A percentile compares a stretch with the other conserved stretches of the same genome.
phyloP scores from a whole-genome alignment of 2,888 invertebrate species.

The Cerceris rybyensis region DNA sequence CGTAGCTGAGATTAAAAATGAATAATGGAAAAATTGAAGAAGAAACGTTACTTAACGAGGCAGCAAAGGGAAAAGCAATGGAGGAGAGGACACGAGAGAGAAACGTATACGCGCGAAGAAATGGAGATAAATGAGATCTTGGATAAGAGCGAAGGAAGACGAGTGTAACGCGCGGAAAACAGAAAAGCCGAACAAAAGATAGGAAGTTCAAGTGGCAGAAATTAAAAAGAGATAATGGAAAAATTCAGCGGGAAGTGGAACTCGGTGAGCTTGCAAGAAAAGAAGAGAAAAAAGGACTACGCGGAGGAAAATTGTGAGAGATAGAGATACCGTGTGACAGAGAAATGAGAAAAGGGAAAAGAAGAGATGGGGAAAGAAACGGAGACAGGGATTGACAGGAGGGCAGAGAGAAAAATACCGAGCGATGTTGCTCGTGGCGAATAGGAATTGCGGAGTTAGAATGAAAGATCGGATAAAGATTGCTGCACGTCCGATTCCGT shows the following conservation, averaged over 20 bases:
- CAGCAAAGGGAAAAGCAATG: no score
- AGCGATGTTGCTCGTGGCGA: slow-evolving; percentile 16
- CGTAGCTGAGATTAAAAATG: no score
- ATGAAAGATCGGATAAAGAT: slow-evolving; percentile 77
- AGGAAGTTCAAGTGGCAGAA: no score
- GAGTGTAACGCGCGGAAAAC: no score
- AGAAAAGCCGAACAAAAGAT: no score
- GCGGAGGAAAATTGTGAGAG: background rate
- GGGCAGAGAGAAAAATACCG: background rate
- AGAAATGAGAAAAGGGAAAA: background rate
- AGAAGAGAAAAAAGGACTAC: background rate
- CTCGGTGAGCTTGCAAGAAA: no score
- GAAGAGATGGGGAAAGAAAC: background rate
- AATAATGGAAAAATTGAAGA: no score
- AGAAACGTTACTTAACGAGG: no score
- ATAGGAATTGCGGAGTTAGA: slow-evolving; percentile 48
- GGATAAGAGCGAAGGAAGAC: no score
- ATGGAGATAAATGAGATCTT: no score
- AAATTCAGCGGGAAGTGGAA: background rate
- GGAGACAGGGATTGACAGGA: slow-evolving; percentile 14
- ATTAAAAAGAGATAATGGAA: background rate
- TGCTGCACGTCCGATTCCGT: slow-evolving; percentile 69
- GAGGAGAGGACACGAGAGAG: no score
- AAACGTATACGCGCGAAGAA: no score
- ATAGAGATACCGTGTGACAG: background rate